These are phyloP conservation scores for Valencia hispanica DNA, from an alignment of 2,797 vertebrate genomes.

Conservation along the genomic window DNA sequence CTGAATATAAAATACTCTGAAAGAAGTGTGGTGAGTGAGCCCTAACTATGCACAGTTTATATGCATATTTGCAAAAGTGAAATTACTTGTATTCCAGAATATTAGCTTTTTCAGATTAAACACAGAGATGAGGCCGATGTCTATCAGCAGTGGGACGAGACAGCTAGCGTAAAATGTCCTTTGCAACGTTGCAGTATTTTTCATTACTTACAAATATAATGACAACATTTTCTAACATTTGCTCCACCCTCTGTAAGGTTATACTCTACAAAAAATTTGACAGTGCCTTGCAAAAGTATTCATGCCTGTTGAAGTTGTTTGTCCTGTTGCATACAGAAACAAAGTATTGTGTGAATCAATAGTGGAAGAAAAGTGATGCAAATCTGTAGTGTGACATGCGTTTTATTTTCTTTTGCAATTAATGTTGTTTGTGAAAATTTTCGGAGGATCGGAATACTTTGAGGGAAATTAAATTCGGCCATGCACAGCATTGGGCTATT, in stretches of 20 bases:
- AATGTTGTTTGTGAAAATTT: not conserved
- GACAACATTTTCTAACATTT: too few species aligned
- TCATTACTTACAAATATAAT: too few species aligned
- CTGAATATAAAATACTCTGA: not conserved
- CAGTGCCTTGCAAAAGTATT: not conserved
- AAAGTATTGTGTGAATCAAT: not conserved
- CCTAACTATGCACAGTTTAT: conserved; percentile 1
- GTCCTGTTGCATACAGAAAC: not conserved
- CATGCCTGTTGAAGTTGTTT: not conserved
- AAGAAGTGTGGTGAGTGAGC: not conserved
- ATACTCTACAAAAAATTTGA: not conserved
- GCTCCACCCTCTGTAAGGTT: not conserved
- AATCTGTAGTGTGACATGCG: too few species aligned
- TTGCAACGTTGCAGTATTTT: too few species aligned
- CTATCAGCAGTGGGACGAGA: not conserved
- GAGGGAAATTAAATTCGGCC: not conserved
- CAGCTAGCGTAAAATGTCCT: not conserved
- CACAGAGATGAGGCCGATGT: not conserved
- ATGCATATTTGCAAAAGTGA: not conserved
- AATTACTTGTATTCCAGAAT: not conserved
- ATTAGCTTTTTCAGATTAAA: not conserved
- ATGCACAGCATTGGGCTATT: not conserved
- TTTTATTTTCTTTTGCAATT: not conserved
- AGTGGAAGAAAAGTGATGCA: too few species aligned
- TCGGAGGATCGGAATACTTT: not conserved